Base-by-base conservation (phyloP, 2,113 vertebrate species). In the Lepisosteus osseus region DNA sequence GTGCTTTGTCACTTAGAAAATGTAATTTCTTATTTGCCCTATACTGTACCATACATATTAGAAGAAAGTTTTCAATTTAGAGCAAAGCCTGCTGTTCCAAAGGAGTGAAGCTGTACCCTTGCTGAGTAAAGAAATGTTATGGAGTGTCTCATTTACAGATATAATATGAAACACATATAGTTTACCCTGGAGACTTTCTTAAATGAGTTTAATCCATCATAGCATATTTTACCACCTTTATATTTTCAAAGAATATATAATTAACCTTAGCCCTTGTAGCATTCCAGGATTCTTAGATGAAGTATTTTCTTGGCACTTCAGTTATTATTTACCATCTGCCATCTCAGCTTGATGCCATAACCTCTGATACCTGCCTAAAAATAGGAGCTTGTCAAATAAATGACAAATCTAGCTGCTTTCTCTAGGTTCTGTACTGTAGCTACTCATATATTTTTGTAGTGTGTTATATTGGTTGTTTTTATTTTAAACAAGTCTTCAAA, bases 321-420 rank as follows among this genome's bases (percentile, higher is more conserved):
- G 41, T 70, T 66, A 54, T 45, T 41, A 47, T 42, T 54, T 54
- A 57, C 51, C 70, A 75, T 69, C 73, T 73, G 77, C 29, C 29
- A 14, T 45, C 72, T 71, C 68, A 65, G 43, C 65, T 68, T 68
- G 54, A 13, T 67, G 14, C 3, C 6, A 6, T 12, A 43, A 7
- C 11, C n/a, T 66, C 45, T 66, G 42, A 66, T 55, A 9, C 8
- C 54, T n/a, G 15, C 3, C 54, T 68, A 56, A 68, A 68, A 68
- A 68, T 43, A 63, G 63, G 41, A 41, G 71, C 12, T 43, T 64
- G 51, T 63, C 41, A 61, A 45, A 61, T 14, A 3, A 55, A 12
- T 61, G 14, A 61, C 59, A 5, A 51, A 47, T 42, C 41, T 44
- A 66, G 43, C 43, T 47, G 64, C 41, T 47, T 43, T 42, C 64